Evolutionary conservation across 2,113 vertebrate species (phyloP).

Genomic region (Sebastes schlegelii): DNA sequence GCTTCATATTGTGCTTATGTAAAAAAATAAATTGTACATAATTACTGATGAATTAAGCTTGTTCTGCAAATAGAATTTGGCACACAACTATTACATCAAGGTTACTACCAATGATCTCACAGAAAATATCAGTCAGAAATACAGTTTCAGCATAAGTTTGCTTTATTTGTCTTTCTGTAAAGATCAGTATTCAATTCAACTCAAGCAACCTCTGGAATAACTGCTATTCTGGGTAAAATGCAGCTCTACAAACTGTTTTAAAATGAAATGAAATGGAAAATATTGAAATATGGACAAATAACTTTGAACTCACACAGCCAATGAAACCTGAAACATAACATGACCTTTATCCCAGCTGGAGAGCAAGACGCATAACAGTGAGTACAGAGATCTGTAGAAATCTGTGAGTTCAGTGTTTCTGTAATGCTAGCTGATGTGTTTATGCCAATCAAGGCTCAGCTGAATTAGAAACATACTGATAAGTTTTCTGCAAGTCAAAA

Average conservation of each 20-base stretch:
- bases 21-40: background rate
- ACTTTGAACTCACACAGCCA: slow-evolving; percentile 8
- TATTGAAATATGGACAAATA: slow-evolving; percentile 5
- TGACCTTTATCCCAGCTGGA: background rate
- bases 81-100: background rate
- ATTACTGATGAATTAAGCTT: background rate
- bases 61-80: background rate
- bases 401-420: slow-evolving; percentile 1
- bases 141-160: slow-evolving; percentile 10
- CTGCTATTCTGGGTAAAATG: background rate
- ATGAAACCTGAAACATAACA: background rate
- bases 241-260: background rate
- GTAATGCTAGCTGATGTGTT: background rate
- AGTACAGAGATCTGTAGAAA: background rate
- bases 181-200: slow-evolving; percentile 9
- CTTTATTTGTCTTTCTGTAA: slow-evolving; percentile 54
- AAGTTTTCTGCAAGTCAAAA: slow-evolving; percentile 24
- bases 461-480: slow-evolving; percentile 12
- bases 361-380: background rate
- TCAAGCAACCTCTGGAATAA: slow-evolving; percentile 2
- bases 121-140: slow-evolving; percentile 7
- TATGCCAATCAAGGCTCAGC: slow-evolving; percentile 10
- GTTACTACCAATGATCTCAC: background rate
- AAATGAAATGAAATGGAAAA: background rate
- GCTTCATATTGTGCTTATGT: background rate